A percentile compares a stretch with the other conserved stretches of the same genome.
These are phyloP conservation scores for Ellobium chinense DNA, from an alignment of 2,888 invertebrate genomes.

Conservation along the genomic window DNA sequence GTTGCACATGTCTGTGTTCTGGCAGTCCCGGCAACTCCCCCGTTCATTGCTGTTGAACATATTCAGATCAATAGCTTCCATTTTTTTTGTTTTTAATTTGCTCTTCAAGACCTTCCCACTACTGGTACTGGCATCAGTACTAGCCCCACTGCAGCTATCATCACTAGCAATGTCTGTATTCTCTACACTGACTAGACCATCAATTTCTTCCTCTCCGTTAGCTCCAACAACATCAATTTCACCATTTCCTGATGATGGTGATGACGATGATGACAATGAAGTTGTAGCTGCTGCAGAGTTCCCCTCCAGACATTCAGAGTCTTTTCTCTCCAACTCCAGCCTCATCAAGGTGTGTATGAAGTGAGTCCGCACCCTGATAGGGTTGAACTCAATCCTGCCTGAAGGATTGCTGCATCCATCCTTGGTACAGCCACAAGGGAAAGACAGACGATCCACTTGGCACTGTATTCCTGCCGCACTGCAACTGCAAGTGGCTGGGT, in stretches of 20 bases:
- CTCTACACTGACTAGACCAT: background rate
- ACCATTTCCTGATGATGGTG: background rate
- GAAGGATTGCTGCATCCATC: constrained; percentile 95
- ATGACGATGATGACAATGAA: background rate
- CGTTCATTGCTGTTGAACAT: constrained; percentile 77
- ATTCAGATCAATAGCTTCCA: constrained; percentile 82
- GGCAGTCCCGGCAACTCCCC: constrained; percentile 78
- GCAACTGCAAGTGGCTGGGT: constrained; percentile 97
- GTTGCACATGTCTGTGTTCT: constrained; percentile 75
- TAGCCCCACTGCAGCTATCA: constrained; percentile 27
- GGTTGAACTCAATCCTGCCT: constrained; percentile 97
- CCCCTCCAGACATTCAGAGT: constrained; percentile 34
- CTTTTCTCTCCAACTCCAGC: constrained; percentile 74
- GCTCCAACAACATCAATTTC: constrained; percentile 43
- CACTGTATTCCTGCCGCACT: constrained; percentile 97
- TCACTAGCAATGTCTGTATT: background rate
- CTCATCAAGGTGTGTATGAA: constrained; percentile 98
- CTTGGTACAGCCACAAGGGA: constrained; percentile 97
- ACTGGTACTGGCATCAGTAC: background rate
- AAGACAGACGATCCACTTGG: constrained; percentile 96
- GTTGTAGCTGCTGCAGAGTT: constrained; percentile 15
- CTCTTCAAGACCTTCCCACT: constrained; percentile 18
- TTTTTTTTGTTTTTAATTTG: constrained; percentile 45
- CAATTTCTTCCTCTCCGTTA: constrained; percentile 28
- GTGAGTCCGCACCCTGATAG: constrained; percentile 95